These are phyloP conservation scores for Rhombomys opimus DNA, from an alignment of 2,113 vertebrate species.

Conservation along the genomic window DNA sequence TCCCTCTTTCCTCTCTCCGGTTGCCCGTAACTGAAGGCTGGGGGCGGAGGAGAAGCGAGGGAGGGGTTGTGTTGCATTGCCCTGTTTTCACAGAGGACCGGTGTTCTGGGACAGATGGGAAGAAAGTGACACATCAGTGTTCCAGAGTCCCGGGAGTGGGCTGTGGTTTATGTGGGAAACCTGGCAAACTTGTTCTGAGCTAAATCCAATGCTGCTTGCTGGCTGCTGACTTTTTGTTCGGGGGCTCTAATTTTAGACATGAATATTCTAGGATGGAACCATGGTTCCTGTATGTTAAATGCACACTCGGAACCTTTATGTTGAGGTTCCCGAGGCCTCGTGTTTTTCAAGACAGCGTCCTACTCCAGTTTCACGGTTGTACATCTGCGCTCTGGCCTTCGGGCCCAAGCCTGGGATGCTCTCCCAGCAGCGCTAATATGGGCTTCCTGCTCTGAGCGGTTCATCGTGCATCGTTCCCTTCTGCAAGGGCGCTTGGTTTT, in stretches of 20 bases:
- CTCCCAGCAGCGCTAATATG: neutral
- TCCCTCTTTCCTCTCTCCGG: neutral
- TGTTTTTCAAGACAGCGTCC: neutral
- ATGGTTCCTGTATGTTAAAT: neutral
- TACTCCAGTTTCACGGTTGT: neutral
- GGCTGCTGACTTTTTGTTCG: neutral
- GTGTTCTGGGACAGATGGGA: slow-evolving; percentile 61
- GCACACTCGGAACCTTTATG: neutral
- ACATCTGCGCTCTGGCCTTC: neutral
- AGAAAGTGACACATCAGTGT: slow-evolving; percentile 6
- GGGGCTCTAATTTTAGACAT: slow-evolving; percentile 37
- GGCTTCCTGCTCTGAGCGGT: neutral
- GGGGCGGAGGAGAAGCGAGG: neutral
- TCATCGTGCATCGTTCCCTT: neutral
- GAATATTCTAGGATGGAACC: neutral
- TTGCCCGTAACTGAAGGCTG: neutral
- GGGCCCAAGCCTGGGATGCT: neutral
- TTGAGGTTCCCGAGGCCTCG: neutral
- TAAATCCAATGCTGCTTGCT: neutral
- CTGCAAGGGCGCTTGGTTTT: slow-evolving; percentile 59
- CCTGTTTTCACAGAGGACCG: neutral
- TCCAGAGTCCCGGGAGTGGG: slow-evolving; percentile 22
- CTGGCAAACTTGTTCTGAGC: neutral
- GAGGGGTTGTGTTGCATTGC: neutral
- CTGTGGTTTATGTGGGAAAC: neutral